Percentiles rank a stretch among this genome's conserved stretches.
Evolutionary conservation across 2,888 invertebrate genomes (phyloP).

Genomic region (Marronus borbonicus): DNA sequence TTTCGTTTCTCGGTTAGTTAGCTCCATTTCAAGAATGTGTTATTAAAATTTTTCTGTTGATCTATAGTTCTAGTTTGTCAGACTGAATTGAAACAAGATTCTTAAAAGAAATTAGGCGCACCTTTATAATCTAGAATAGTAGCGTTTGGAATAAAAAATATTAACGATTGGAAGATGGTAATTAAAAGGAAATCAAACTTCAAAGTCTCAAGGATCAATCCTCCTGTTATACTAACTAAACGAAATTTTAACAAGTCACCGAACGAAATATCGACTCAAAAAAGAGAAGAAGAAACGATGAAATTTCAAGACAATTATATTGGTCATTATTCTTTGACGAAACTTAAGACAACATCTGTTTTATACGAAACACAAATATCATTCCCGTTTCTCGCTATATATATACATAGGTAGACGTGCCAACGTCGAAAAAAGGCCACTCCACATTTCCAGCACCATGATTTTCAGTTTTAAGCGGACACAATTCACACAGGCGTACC

Average conservation of each 20-base stretch:
- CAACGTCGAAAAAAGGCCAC: constrained; percentile 45
- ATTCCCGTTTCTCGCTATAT: constrained; percentile 8
- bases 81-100: too few species aligned
- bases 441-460: constrained; percentile 51
- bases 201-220: too few species aligned
- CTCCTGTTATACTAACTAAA: too few species aligned
- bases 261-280: too few species aligned
- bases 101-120: too few species aligned
- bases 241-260: too few species aligned
- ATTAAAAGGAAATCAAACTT: too few species aligned
- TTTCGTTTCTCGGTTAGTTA: not conserved
- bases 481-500: not conserved
- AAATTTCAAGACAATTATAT: constrained; percentile 4
- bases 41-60: not conserved
- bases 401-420: constrained; percentile 29
- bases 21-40: not conserved
- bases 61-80: too few species aligned
- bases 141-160: too few species aligned
- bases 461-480: constrained; percentile 50
- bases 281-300: not conserved
- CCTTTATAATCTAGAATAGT: too few species aligned
- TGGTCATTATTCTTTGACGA: not conserved
- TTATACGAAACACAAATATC: constrained; percentile 54
- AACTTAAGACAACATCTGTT: constrained; percentile 48
- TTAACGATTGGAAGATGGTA: too few species aligned